Evolutionary conservation across 2,113 vertebrate species (phyloP), one percentile per base, ranked within the genome.

Genomic region (Gasterosteus aculeatus): DNA sequence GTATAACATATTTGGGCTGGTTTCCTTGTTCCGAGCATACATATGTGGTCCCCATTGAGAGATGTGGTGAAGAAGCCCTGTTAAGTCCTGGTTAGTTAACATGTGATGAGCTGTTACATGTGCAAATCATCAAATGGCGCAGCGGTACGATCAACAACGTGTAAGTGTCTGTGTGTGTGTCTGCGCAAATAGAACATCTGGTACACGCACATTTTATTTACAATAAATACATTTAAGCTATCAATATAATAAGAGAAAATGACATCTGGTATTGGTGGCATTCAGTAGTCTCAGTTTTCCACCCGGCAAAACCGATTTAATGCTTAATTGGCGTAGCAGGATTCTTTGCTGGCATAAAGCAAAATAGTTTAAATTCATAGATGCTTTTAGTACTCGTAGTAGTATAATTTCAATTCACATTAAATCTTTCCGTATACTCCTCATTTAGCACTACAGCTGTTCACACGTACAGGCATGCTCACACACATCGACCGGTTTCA

Each of bases 1-100:
- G 68, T 80, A 38, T 73, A 85, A 71, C 71, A 86, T 89, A 88
- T 12, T 89, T 81, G 74, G 84, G 89, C 83, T 88, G 79, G 83
- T 85, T 87, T 89, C 47, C 46, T 75, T 33, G 5, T 81, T 26
- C 75, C 47, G 64, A 82, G 87, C 67, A 77, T 80, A 61, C 67
- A 77, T 80, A 61, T 57, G 81, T 88, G 84, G 82, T 86, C 87
- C 87, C 84, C 64, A 47, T 77, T 87, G 54, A 82, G 81, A 75
- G 31, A 83, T 80, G 68, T 73, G 42, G 64, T 80, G 73, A 51
- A 85, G 71, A 81, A 91, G 87, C 90, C 87, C 88, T 86, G 60
- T 84, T 65, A 77, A 69, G 66, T 81, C 18, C 80, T 68, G 46
- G 66, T 83, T 85, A 76, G 75, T 77, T 84, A 63, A 85, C 39